These are phyloP conservation scores for Helogale parvula DNA, from an alignment of 2,113 vertebrate genomes.

Conservation along the genomic window DNA sequence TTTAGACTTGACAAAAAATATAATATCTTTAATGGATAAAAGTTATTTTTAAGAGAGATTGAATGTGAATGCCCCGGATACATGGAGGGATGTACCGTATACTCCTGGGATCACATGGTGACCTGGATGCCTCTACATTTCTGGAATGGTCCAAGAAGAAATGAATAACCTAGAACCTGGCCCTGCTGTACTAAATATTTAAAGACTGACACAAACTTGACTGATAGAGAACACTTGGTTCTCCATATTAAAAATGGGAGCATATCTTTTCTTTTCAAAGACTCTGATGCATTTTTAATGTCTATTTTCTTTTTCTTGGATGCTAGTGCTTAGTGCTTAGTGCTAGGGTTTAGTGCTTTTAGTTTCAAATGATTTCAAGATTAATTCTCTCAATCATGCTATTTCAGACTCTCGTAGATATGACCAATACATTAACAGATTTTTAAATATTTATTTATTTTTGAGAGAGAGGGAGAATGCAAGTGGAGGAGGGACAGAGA, in stretches of 20 bases:
- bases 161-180: neutral
- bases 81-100: neutral
- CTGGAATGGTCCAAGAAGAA: constrained; percentile 13
- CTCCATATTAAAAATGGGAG: neutral
- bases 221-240: neutral
- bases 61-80: neutral
- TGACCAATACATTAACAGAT: neutral
- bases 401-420: neutral
- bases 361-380: constrained; percentile 37
- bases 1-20: neutral
- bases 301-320: neutral
- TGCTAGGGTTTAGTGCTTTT: neutral
- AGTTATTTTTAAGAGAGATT: constrained; percentile 7
- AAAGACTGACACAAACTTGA: neutral
- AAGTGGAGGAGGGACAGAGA: too few species aligned
- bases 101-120: neutral
- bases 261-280: constrained; percentile 9
- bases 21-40: neutral
- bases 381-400: neutral
- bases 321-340: neutral
- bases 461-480: too few species aligned
- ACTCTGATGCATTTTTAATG: neutral
- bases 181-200: neutral
- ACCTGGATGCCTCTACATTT: neutral
- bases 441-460: too few species aligned